Evolutionary conservation across 2,113 vertebrate species (phyloP), one percentile per base, ranked within the genome.

Genomic region (Oplegnathus fasciatus): DNA sequence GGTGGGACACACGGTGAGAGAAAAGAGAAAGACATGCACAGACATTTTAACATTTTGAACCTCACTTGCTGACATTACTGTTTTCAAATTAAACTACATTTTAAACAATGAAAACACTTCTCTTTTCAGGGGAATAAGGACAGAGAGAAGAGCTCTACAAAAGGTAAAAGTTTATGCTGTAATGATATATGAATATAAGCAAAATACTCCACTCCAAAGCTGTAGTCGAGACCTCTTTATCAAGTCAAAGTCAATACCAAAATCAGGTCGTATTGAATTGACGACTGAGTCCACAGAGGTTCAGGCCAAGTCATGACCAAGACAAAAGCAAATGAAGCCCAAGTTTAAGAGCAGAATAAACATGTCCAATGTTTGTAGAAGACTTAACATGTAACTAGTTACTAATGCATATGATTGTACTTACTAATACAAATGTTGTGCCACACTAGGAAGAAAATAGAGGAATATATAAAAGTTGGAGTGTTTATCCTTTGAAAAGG

Each of bases 1-100:
- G 95, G 94, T 92, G n/a, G 93, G 93, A 66, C 90, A 92, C 34
- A 89, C 70, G 88, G 95, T 95, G 76, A 91, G 93, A 26, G 13
- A 24, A 67, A 6, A 40, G 34, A 60, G 5, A 34, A 32, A 24
- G 28, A 76, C n/a, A 26, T 26, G 10, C 11, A n/a, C n/a, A 22
- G 11, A 68, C 22, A 18, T 70, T 64, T 54, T 26, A 64, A 69
- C 20, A 34, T 8, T 22, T 24, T 55, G n/a, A 48, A n/a, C 3
- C 18, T 28, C 18, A 37, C 6, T 0, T 44, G 26, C 30, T 55
- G 2, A 57, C 9, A 44, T 40, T 17, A 24, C 48, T 37, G 34
- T 6, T 15, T 52, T 34, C 40, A 9, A 48, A 58, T 64, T 22
- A 67, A 68, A 80, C 34, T 40, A 4, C 7, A 26, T 34, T 74